Percentiles rank a stretch among this genome's conserved stretches.
Evolutionary conservation across 2,113 vertebrate genomes (phyloP).

Genomic region (Notothenia rossii): DNA sequence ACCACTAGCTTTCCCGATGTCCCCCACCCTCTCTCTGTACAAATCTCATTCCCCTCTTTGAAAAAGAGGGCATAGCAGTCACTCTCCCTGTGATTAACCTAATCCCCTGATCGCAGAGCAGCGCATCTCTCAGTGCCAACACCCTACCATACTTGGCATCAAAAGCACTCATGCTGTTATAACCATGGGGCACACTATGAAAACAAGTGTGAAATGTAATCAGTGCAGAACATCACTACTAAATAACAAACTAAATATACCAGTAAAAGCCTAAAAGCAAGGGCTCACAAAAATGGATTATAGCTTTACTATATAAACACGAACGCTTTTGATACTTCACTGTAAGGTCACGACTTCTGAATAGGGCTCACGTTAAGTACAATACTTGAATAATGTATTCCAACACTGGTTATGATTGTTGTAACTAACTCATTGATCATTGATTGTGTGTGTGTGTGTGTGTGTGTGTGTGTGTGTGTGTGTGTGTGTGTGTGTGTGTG

Average conservation of each 20-base stretch:
- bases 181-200: slow-evolving; percentile 27
- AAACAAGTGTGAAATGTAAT: slow-evolving; percentile 38
- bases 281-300: not conserved
- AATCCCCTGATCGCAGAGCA: slow-evolving; percentile 58
- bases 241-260: not conserved
- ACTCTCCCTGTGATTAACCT: slow-evolving; percentile 66
- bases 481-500: no score
- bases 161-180: slow-evolving; percentile 32
- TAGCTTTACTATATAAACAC: no score
- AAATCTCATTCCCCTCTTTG: slow-evolving; percentile 55
- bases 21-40: slow-evolving; percentile 2
- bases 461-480: no score
- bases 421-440: not conserved
- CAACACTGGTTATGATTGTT: not conserved
- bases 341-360: no score
- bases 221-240: not conserved
- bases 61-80: slow-evolving; percentile 66
- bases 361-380: no score
- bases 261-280: not conserved
- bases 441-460: no score
- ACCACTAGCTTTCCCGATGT: not conserved
- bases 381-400: no score
- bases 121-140: slow-evolving; percentile 44
- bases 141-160: slow-evolving; percentile 48
- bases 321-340: no score